phyloP scores from a whole-genome alignment of 2,888 invertebrate species.

The Antheraea assamensis region DNA sequence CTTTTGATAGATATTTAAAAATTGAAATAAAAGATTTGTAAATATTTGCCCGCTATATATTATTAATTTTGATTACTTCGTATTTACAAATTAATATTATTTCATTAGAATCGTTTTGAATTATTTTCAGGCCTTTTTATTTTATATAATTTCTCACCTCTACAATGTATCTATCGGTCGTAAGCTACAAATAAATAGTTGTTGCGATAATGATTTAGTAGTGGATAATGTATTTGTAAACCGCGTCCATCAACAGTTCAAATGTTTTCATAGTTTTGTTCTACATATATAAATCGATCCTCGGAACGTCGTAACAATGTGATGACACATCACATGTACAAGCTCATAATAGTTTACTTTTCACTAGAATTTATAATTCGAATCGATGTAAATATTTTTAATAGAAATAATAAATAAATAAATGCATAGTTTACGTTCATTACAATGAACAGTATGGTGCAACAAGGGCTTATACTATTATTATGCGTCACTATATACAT shows the following conservation, averaged over 20 bases:
- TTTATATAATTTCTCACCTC: not conserved
- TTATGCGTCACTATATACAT: conserved; percentile 1
- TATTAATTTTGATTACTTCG: not conserved
- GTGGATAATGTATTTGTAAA: not conserved
- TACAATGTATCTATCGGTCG: not conserved
- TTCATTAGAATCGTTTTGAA: not conserved
- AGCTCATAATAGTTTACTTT: not conserved
- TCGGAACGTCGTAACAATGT: too few species aligned
- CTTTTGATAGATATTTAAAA: not conserved
- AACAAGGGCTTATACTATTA: not conserved
- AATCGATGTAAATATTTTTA: not conserved
- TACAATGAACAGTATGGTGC: not conserved
- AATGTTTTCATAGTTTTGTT: too few species aligned
- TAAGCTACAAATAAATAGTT: not conserved
- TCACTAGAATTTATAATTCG: not conserved
- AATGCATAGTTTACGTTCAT: not conserved
- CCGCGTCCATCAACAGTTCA: too few species aligned
- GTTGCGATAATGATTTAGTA: not conserved
- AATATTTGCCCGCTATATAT: not conserved
- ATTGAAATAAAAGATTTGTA: not conserved
- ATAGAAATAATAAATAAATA: not conserved
- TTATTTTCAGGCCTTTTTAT: not conserved
- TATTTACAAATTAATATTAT: not conserved
- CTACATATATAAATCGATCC: too few species aligned
- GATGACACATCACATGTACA: not conserved